Percentiles rank a stretch among this genome's conserved stretches.
Evolutionary conservation across 2,888 invertebrate genomes (phyloP).

Genomic region (Aphrophora alni): DNA sequence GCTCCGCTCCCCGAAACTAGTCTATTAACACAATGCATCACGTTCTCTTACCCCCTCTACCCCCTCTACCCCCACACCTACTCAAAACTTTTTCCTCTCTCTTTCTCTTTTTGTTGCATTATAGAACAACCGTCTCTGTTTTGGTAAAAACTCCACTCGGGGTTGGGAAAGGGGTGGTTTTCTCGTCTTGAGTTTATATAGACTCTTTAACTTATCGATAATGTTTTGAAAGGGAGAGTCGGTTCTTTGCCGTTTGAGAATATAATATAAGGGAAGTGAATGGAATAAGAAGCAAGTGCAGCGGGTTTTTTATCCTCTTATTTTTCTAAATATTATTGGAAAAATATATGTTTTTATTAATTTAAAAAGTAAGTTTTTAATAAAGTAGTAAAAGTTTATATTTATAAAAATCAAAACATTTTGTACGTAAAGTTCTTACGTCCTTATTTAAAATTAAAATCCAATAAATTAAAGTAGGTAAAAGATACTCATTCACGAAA

Average conservation of each 20-base stretch:
- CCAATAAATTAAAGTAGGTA: too few relatives aligned
- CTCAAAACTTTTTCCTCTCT: neutral
- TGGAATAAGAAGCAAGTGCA: too few relatives aligned
- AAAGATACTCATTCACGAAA: too few relatives aligned
- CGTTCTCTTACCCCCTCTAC: neutral
- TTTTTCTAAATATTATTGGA: too few relatives aligned
- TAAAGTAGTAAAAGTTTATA: too few relatives aligned
- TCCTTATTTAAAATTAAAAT: too few relatives aligned
- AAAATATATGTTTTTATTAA: too few relatives aligned
- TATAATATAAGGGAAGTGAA: neutral
- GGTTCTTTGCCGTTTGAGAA: neutral
- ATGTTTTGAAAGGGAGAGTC: neutral
- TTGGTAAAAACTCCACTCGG: neutral
- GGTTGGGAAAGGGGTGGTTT: neutral
- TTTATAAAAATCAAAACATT: too few relatives aligned
- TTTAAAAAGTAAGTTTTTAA: too few relatives aligned
- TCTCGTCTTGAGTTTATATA: neutral
- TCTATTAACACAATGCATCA: conserved; percentile 35
- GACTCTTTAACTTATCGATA: neutral
- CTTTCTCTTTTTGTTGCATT: neutral
- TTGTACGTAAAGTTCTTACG: too few relatives aligned
- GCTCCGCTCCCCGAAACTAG: conserved; percentile 6
- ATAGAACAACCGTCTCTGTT: neutral
- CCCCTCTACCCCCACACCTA: neutral
- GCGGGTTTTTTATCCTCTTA: too few relatives aligned